Base-by-base conservation (phyloP, 2,797 vertebrate genomes). In the Potorous gilbertii region DNA sequence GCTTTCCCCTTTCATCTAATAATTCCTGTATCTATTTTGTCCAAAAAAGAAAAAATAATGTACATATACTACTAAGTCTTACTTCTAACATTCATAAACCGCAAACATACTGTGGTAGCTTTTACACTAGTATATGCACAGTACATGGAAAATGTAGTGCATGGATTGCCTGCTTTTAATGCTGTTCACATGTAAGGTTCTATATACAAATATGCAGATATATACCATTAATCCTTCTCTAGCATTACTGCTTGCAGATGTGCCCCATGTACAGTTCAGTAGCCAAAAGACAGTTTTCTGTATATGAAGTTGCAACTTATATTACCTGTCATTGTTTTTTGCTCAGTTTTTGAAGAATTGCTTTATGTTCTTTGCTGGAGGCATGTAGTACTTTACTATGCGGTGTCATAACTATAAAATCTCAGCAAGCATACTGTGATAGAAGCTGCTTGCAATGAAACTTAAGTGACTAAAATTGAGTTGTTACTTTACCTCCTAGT, bases 41-140 rank as follows among this genome's bases (percentile, higher is more conserved):
- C 2, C 0, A 28, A 90, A 46, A 50, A 92, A 93, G 34, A 21
- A 87, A 87, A 87, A 50, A 74, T 74, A 81, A 81, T 24, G 9
- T n/a, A 0, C 0, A 2, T 24, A 21, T n/a, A 0, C 1, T 55
- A n/a, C 18, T 4, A n/a, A 16, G 24, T 8, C 0, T 29, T 16
- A 1, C 34, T 93, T 59, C 57, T 81, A 87, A 87, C 21, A 50
- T 46, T 87, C 5, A 0, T 21, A 5, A 62, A 31, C 55, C 28
- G 10, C 57, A 56, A 0, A 16, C 34, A 1, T 0, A 5, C 28
- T 8, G 0, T 81, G 40, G 21, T 24, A 34, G 1, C 29, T 8
- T 90, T 54, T 57, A 46, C 52, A 52, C 91, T 62, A 4, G 55
- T 16, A 0, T 55, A 5, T 21, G 24, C 50, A 0, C 11, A 29